Evolutionary conservation across 2,888 invertebrate genomes (phyloP).

Genomic region (Crossocerus cetratus): DNA sequence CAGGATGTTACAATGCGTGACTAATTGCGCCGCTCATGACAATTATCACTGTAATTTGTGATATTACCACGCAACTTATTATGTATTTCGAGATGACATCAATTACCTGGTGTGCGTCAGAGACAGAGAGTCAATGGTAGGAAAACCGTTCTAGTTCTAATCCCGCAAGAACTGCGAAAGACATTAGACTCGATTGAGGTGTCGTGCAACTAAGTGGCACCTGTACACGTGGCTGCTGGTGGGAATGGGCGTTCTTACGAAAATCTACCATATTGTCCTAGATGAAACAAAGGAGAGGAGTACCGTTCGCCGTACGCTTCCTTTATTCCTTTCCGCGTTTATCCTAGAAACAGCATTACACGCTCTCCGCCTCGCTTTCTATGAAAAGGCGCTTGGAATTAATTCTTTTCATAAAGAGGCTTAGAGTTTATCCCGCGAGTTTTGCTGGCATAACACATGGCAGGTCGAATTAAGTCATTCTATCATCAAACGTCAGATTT

Average conservation of each 20-base stretch:
- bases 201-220: slow-evolving; percentile 39
- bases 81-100: background rate
- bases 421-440: too few species aligned
- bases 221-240: slow-evolving; percentile 24
- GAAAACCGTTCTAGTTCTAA: background rate
- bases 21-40: slow-evolving; percentile 8
- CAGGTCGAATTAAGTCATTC: too few species aligned
- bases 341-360: background rate
- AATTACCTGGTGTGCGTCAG: background rate
- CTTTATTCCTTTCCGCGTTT: background rate
- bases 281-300: slow-evolving; percentile 8
- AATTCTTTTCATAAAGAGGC: too few species aligned
- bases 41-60: background rate
- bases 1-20: slow-evolving; percentile 7
- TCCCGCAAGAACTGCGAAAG: too few species aligned
- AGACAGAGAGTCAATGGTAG: background rate
- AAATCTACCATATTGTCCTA: slow-evolving; percentile 36
- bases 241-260: slow-evolving; percentile 31
- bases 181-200: background rate
- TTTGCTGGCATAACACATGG: too few species aligned
- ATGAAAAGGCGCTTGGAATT: too few species aligned
- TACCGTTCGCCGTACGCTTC: background rate
- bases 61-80: background rate
- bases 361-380: background rate
- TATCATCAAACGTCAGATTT: too few species aligned